These are phyloP conservation scores for Apodemia duryi DNA, from an alignment of 2,888 invertebrate genomes.

Conservation along the genomic window DNA sequence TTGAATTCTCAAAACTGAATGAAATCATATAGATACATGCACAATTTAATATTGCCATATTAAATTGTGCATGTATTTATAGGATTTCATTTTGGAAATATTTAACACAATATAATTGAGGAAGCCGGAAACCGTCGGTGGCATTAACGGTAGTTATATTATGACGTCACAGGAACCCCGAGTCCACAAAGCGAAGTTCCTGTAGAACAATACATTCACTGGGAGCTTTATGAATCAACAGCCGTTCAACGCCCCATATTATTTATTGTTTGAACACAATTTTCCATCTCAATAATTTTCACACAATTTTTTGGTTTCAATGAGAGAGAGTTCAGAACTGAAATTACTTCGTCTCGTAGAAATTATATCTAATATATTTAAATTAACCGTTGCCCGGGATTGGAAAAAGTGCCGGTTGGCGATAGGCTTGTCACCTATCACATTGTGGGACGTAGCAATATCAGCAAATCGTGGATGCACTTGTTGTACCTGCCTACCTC, in stretches of 20 bases:
- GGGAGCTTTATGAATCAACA: conserved; percentile 41
- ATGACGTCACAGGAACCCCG: conserved; percentile 51
- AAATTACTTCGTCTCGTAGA: no score
- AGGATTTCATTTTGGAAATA: neutral
- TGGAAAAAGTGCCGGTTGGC: no score
- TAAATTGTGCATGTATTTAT: no score
- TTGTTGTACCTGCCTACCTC: no score
- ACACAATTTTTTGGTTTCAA: no score
- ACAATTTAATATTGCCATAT: neutral
- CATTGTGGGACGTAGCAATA: no score
- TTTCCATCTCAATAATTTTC: neutral
- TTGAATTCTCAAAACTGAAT: no score
- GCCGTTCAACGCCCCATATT: conserved; percentile 28
- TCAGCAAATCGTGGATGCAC: no score
- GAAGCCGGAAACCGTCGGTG: conserved; percentile 48
- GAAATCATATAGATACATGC: neutral
- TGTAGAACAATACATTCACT: conserved; percentile 46
- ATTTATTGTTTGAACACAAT: conserved; percentile 21
- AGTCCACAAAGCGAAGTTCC: conserved; percentile 49
- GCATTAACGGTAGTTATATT: conserved; percentile 51
- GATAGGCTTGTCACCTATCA: no score
- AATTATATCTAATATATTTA: no score
- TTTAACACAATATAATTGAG: conserved; percentile 26
- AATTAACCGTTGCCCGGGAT: no score
- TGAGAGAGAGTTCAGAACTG: no score